Conservation (phyloP, 2,888 invertebrate species). For the Lagria hirta region DNA sequence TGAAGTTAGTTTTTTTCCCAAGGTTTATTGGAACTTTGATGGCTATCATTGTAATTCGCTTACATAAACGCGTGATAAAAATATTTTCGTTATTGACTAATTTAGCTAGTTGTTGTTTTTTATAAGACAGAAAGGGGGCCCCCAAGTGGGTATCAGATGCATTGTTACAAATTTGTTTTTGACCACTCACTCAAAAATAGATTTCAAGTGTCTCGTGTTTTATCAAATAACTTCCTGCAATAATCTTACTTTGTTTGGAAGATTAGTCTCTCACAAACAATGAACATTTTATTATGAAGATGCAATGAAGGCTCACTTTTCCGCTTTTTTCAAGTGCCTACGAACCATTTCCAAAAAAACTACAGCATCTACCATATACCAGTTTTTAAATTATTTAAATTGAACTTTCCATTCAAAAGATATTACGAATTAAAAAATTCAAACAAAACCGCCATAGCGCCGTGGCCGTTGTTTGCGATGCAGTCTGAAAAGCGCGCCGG, state of each 20-base stretch:
- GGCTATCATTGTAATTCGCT: conserved; percentile 28
- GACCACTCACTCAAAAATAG: conserved; percentile 7
- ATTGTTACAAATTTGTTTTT: conserved; percentile 12
- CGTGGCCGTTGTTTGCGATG: too few relatives aligned
- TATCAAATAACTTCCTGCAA: too few relatives aligned
- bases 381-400: too few relatives aligned
- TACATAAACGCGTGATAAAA: conserved; percentile 31
- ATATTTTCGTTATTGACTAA: conserved; percentile 29
- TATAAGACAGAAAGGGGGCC: conserved; percentile 21
- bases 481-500: too few relatives aligned
- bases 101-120: conserved; percentile 23
- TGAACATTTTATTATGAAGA: too few relatives aligned
- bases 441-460: too few relatives aligned
- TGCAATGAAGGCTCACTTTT: too few relatives aligned
- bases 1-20: conserved; percentile 26
- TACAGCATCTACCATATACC: neutral
- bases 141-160: conserved; percentile 19
- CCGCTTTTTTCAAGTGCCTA: conserved; percentile 4
- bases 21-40: conserved; percentile 29
- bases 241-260: too few relatives aligned
- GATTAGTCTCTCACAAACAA: too few relatives aligned
- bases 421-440: too few relatives aligned
- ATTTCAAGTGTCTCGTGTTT: conserved; percentile 12
- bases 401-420: too few relatives aligned
- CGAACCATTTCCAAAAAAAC: conserved; percentile 1